Conservation (phyloP, 2,797 vertebrate species). For the Helostoma temminkii region DNA sequence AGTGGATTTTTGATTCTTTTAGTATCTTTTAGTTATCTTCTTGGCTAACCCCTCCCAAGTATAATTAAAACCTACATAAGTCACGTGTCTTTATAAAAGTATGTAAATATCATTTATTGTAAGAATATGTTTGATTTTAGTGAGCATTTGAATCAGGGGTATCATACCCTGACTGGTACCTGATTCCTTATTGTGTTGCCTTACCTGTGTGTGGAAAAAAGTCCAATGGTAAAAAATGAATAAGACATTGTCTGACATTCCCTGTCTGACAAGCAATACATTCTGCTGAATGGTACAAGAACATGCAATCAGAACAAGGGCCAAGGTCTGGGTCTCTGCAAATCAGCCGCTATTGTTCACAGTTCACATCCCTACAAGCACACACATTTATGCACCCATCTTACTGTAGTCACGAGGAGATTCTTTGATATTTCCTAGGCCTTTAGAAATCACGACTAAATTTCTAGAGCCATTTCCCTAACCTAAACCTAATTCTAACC, state of each 20-base stretch:
- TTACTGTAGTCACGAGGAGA: background rate
- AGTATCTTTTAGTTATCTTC: background rate
- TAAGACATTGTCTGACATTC: conserved; percentile 59
- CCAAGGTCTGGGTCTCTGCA: conserved; percentile 35
- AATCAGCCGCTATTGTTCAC: conserved; percentile 58
- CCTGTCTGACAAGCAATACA: conserved; percentile 60
- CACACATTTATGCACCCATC: conserved; percentile 8
- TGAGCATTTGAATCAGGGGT: background rate
- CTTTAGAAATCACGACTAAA: too few relatives aligned
- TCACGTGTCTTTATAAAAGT: too few relatives aligned
- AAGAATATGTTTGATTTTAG: too few relatives aligned
- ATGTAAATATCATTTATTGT: too few relatives aligned
- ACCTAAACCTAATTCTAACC: too few relatives aligned
- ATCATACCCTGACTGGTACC: conserved; percentile 21
- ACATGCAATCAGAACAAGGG: conserved; percentile 44
- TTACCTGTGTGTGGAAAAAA: conserved; percentile 19
- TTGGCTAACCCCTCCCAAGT: background rate
- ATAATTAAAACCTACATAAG: too few relatives aligned
- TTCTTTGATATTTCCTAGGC: too few relatives aligned
- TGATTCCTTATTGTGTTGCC: too few relatives aligned
- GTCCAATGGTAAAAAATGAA: conserved; percentile 41
- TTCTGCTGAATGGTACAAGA: conserved; percentile 57
- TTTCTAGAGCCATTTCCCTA: too few relatives aligned
- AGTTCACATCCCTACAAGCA: conserved; percentile 23
- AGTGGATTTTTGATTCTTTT: background rate